Conservation (phyloP, 2,113 vertebrate species). For the Erpornis zantholeuca region DNA sequence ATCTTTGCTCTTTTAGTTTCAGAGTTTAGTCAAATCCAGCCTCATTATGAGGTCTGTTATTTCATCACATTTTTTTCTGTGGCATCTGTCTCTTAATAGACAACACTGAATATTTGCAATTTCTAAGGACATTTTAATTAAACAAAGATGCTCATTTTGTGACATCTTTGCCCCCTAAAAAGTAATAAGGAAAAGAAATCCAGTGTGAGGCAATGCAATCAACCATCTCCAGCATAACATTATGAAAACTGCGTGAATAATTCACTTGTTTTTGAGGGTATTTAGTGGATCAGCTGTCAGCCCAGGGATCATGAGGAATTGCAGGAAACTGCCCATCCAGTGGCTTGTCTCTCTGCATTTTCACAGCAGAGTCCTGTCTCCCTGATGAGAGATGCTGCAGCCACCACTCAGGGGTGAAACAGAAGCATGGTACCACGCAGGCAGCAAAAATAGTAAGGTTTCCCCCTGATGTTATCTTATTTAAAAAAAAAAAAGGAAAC, state of each 20-base stretch:
- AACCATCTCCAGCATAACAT: background rate
- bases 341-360: background rate
- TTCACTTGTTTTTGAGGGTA: constrained; percentile 30
- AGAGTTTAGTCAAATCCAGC: constrained; percentile 27
- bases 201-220: background rate
- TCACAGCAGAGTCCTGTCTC: background rate
- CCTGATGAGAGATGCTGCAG: background rate
- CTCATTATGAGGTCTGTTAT: constrained; percentile 30
- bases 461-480: background rate
- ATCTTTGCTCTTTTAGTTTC: background rate
- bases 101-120: background rate
- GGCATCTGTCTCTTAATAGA: background rate
- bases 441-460: background rate
- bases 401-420: background rate
- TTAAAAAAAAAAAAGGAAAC: background rate
- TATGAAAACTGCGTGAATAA: constrained; percentile 55
- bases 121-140: constrained; percentile 1
- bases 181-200: constrained; percentile 24
- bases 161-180: background rate
- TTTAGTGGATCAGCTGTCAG: constrained; percentile 7
- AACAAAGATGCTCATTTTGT: background rate
- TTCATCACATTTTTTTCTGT: constrained; percentile 21
- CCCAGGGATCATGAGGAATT: background rate
- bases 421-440: background rate
- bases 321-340: background rate